Evolutionary conservation across 2,113 vertebrate species (phyloP).

Genomic region (Phrynosoma blainvillii): DNA sequence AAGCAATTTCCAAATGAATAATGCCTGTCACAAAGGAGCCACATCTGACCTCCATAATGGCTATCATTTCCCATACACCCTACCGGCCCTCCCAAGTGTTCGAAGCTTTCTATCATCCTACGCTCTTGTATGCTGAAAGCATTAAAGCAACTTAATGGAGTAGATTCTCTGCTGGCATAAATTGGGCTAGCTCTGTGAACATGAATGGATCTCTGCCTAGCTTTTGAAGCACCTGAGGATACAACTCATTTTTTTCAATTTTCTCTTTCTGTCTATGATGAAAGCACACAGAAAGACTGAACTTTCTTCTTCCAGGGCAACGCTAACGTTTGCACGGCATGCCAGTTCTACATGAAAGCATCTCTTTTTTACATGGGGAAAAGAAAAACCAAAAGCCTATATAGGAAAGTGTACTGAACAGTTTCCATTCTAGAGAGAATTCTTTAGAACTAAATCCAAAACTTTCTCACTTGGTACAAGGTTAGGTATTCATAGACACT

Average conservation of each 20-base stretch:
- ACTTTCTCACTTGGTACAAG: slow-evolving; percentile 11
- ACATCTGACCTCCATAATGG: background rate
- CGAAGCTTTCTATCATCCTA: background rate
- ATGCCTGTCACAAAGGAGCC: background rate
- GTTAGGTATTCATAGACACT: slow-evolving; percentile 18
- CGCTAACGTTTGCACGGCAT: slow-evolving; percentile 1
- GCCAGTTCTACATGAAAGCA: background rate
- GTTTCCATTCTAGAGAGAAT: slow-evolving; percentile 20
- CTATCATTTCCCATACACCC: background rate
- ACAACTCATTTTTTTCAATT: slow-evolving; percentile 7
- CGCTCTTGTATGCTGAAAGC: background rate
- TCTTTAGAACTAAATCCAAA: slow-evolving; percentile 11
- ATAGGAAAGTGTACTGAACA: slow-evolving; percentile 15
- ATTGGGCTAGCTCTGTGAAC: slow-evolving; percentile 6
- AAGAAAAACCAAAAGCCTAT: background rate
- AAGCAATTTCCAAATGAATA: background rate
- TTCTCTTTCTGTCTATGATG: slow-evolving; percentile 1
- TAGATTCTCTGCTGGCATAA: slow-evolving; percentile 3
- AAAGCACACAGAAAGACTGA: slow-evolving; percentile 13
- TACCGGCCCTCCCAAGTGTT: background rate
- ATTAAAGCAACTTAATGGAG: background rate
- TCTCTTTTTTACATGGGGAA: background rate
- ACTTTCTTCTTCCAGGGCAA: slow-evolving; percentile 11
- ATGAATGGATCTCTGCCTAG: background rate
- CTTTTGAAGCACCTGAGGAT: background rate